Base-by-base conservation (phyloP, 2,888 invertebrate genomes). In the Eurois occulta region DNA sequence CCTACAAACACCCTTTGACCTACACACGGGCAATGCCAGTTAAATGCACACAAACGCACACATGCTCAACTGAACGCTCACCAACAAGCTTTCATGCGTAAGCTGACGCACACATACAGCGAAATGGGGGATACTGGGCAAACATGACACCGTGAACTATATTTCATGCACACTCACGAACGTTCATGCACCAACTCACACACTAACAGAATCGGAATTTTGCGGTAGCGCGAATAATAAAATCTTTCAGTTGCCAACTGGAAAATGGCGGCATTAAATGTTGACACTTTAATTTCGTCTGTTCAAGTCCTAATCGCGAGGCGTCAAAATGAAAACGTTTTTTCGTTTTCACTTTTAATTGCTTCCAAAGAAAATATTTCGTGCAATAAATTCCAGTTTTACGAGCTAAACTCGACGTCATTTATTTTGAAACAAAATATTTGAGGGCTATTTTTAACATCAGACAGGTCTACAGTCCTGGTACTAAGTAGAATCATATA, bases 111-210 rank as follows among this genome's bases (percentile, higher is more conserved):
- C 85, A 86, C 88, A 87, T 85, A 77, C 81, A 88, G 79, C 71
- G 77, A 84, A 84, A 88, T 80, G 84, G 89, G 88, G 91, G 89
- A 90, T 88, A 88, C 88, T 80, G 80, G 76, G 87, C 88, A 89
- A 91, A 90, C 89, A 86, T 90, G 89, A 88, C 91, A 91, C 86
- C 84, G 85, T 90, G 87, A 90, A 89, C 90, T 90, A 91, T 89
- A 90, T 92, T 89, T 85, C 86, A 87, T 86, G 77, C 87, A 88
- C 86, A 89, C 88, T 73, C 52, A 55, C n/a, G 55, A 81, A 66
- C 65, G 60, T 64, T 75, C 55, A 67, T 88, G 78, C 88, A 88
- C 72, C 38, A 71, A 79, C 82, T 48, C 86, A 88, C 79, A 82
- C 83, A 76, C 75, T 81, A 69, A 78, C 55, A 69, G 74, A 74